These are phyloP conservation scores for Heliconius hortense DNA, from an alignment of 2,888 invertebrate species.

Conservation along the genomic window DNA sequence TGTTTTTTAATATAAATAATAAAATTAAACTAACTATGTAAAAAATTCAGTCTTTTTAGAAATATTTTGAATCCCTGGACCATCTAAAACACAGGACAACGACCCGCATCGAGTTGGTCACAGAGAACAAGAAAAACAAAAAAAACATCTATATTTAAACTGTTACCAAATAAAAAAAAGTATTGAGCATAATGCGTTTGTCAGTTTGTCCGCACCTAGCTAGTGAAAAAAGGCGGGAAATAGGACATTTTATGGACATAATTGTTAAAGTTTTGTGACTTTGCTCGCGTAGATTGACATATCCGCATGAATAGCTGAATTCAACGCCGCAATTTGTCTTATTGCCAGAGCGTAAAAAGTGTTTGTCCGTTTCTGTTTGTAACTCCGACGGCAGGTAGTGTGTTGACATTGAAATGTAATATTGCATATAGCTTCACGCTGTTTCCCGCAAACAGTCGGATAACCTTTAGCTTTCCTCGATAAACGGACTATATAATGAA, in stretches of 20 bases:
- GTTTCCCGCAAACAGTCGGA: not conserved
- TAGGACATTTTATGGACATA: not conserved
- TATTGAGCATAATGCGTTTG: not conserved
- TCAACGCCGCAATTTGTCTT: no score
- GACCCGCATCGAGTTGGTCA: slow-evolving; percentile 34
- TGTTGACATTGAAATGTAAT: no score
- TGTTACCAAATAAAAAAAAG: not conserved
- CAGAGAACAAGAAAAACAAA: slow-evolving; percentile 6
- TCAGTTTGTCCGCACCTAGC: not conserved
- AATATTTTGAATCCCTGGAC: slow-evolving; percentile 11
- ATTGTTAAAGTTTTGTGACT: not conserved
- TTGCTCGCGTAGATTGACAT: no score
- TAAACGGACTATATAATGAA: no score
- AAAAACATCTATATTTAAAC: slow-evolving; percentile 6
- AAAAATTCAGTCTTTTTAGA: not conserved
- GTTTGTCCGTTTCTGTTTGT: no score
- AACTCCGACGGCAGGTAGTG: no score
- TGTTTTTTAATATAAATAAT: no score
- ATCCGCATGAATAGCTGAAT: no score
- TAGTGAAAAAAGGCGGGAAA: not conserved
- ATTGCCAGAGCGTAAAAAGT: no score
- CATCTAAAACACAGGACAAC: slow-evolving; percentile 23
- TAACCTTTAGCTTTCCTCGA: not conserved
- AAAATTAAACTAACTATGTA: no score
- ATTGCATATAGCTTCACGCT: not conserved